Base-by-base conservation (phyloP, 2,888 invertebrate genomes). In the Acleris holmiana region DNA sequence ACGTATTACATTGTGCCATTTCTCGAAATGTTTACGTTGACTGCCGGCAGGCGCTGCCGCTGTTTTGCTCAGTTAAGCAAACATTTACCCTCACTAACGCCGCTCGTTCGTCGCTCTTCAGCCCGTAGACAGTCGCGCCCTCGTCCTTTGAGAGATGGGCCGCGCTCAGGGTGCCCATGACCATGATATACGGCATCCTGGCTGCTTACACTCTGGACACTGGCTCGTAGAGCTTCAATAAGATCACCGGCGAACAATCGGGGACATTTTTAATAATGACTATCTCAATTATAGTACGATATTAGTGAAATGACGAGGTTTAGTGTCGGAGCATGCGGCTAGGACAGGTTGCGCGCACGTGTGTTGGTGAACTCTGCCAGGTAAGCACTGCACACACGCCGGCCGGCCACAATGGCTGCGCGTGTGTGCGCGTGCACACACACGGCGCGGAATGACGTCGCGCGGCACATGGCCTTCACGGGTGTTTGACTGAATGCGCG, bases 141-240 rank as follows among this genome's bases (percentile, higher is more conserved):
- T 92, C 92, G 72, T 90, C 91, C 73, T 89, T 91, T 5, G 89
- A 89, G 4, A 93, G 83, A 74, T 91, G 89, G 64, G 81, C 84
- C 64, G 89, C 85, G 68, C 86, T 89, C 21, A 93, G 82, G 76
- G 87, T 88, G 53, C 92, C 93, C 87, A 91, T 91, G 66, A 93
- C 89, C 89, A 93, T 92, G 60, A 93, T 85, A 75, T 93, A 93
- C 69, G 93, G 93, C 93, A 93, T 93, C 54, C 72, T 87, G 68
- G 18, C 54, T 35, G 68, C 62, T 58, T 71, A 67, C 62, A 67
- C 59, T 53, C 40, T 56, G 10, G 2, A 58, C 54, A 19, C 64
- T 29, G 57, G 41, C 40, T 57, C 61, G 29, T 47, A 61, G 35
- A 57, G 67, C 44, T 47, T 56, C 46, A 61, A 66, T 73, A 76